phyloP scores from a whole-genome alignment of 2,113 vertebrate species.

The Empidonax traillii region DNA sequence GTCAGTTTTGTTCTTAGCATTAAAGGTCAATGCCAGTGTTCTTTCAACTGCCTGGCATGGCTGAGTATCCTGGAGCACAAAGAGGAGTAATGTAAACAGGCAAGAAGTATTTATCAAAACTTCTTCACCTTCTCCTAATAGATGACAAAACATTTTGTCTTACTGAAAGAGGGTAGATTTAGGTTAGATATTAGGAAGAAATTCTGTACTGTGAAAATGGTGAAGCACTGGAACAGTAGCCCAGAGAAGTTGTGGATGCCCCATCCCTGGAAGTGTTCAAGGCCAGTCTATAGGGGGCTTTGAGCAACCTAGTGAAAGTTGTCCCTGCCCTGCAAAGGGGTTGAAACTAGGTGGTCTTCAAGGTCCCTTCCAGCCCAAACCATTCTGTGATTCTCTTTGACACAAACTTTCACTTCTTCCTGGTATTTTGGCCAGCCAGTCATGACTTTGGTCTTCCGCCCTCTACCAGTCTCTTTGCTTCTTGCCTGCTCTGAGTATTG shows the following conservation, averaged over 20 bases:
- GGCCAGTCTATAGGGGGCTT: background rate
- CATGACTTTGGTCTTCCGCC: background rate
- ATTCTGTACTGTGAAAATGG: background rate
- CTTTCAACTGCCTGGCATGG: background rate
- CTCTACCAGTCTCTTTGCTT: background rate
- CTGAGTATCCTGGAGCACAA: background rate
- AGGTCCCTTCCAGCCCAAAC: background rate
- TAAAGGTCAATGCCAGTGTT: background rate
- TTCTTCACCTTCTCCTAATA: background rate
- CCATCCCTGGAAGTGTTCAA: background rate
- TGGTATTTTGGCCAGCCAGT: background rate
- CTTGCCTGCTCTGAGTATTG: accelerated
- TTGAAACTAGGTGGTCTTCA: background rate
- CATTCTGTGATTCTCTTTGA: background rate
- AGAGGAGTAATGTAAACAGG: background rate
- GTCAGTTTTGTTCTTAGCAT: background rate
- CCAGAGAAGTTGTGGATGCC: background rate
- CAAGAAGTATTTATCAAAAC: background rate
- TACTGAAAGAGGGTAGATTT: background rate
- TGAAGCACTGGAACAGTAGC: background rate
- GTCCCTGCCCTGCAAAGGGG: background rate
- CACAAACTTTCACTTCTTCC: background rate
- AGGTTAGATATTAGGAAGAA: background rate
- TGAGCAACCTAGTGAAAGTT: background rate
- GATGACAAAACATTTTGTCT: background rate